These are phyloP conservation scores for Megalops atlanticus DNA, from an alignment of 2,113 vertebrate species.

Conservation along the genomic window DNA sequence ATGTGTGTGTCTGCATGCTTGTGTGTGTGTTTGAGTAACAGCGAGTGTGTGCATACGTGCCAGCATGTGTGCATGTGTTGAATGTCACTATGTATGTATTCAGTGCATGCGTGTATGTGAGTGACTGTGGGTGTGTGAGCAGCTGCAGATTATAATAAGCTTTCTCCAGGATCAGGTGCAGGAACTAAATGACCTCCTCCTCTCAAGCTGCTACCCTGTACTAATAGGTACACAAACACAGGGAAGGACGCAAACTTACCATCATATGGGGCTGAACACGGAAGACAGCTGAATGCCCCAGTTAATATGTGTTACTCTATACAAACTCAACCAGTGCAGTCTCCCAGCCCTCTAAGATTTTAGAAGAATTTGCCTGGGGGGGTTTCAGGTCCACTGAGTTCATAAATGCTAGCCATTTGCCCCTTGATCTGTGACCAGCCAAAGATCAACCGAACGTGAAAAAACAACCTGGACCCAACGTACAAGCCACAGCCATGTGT, in stretches of 20 bases:
- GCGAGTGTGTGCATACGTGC: neutral
- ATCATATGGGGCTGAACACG: neutral
- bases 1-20: neutral
- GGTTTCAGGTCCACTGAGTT: no score
- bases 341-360: no score
- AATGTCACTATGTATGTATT: no score
- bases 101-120: neutral
- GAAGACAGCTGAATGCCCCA: no score
- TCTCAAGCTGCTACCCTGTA: no score
- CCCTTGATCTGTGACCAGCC: no score
- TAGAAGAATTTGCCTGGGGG: no score
- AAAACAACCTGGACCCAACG: no score
- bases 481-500: no score
- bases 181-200: neutral
- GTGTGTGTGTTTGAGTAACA: neutral
- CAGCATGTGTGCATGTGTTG: neutral
- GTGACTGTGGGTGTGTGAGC: neutral
- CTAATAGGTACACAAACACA: neutral
- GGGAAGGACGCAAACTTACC: neutral
- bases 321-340: neutral
- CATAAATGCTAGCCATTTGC: no score
- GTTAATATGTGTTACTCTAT: neutral
- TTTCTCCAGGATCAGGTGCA: neutral
- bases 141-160: neutral
- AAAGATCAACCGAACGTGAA: no score